phyloP scores from a whole-genome alignment of 2,888 invertebrate species.

The Hyles lineata region DNA sequence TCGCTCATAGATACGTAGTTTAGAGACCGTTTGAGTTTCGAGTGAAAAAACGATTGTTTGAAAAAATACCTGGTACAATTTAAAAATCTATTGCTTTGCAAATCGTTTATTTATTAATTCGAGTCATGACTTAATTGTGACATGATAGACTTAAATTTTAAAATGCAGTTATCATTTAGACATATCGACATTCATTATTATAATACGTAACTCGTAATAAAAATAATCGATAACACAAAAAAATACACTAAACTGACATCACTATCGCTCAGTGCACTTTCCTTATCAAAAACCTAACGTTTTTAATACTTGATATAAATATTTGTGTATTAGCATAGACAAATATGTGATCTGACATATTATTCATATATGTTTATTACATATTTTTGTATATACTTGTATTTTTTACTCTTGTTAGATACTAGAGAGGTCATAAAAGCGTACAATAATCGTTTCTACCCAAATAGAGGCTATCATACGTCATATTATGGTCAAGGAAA shows the following conservation, averaged over 20 bases:
- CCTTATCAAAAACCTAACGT: conserved; percentile 67
- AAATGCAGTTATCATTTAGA: too few relatives aligned
- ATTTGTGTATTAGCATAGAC: conserved; percentile 66
- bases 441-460: neutral
- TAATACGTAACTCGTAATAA: neutral
- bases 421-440: too few relatives aligned
- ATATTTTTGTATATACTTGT: neutral
- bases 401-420: neutral
- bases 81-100: too few relatives aligned
- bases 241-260: conserved; percentile 43
- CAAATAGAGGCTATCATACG: too few relatives aligned
- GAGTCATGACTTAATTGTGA: too few relatives aligned
- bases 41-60: too few relatives aligned
- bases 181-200: neutral
- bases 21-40: too few relatives aligned
- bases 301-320: conserved; percentile 67
- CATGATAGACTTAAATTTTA: too few relatives aligned
- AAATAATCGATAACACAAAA: conserved; percentile 38
- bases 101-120: too few relatives aligned
- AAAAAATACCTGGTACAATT: too few relatives aligned
- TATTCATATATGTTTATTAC: neutral
- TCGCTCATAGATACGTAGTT: too few relatives aligned
- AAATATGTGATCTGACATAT: conserved; percentile 42
- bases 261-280: conserved; percentile 63
- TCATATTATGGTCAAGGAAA: too few relatives aligned